Evolutionary conservation across 2,797 vertebrate species (phyloP), one percentile per base, ranked within the genome.

Genomic region (Anabas testudineus): DNA sequence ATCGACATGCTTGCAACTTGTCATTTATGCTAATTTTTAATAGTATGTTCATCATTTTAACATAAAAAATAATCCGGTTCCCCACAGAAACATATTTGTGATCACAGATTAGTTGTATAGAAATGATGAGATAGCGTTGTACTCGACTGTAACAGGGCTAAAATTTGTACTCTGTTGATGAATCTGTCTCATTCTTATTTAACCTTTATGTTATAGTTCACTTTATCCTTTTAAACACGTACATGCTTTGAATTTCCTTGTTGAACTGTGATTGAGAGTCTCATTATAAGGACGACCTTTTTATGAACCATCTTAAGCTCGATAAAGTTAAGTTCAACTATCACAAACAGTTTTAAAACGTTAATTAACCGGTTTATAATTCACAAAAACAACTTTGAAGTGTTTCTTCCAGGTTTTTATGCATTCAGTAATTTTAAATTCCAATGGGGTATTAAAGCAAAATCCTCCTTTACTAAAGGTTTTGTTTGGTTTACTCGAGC

Each of bases 361-460:
- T 56, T 52, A 79, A 81, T 77, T 32, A 62, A 22, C 34, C 12
- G 19, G 54, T 0, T 43, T 46, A 61, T 70, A 55, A 59, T 77
- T 62, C 26, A 41, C 58, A 22, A 26, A 42, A 60, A 47, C 5
- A 70, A 47, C 51, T 70, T 45, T 42, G 34, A 53, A 45, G 21
- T 39, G 46, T 32, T 12, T 14, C 34, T 45, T 26, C 70, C 52
- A 26, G 21, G 24, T 62, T 59, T 62, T 61, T 15, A 18, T 57
- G 61, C 28, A 7, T 67, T 48, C 42, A 59, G 71, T 55, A 48
- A 28, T 65, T 71, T 72, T 67, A 49, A 51, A 76, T 70, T 67
- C 58, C 64, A 45, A 53, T 53, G 16, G 12, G 37, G 57, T 57
- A 78, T 80, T 41, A 73, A 75, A 76, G 26, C 42, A 37, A 82